Evolutionary conservation across 2,113 vertebrate genomes (phyloP), one percentile per base, ranked within the genome.

Genomic region (Macrotus californicus): DNA sequence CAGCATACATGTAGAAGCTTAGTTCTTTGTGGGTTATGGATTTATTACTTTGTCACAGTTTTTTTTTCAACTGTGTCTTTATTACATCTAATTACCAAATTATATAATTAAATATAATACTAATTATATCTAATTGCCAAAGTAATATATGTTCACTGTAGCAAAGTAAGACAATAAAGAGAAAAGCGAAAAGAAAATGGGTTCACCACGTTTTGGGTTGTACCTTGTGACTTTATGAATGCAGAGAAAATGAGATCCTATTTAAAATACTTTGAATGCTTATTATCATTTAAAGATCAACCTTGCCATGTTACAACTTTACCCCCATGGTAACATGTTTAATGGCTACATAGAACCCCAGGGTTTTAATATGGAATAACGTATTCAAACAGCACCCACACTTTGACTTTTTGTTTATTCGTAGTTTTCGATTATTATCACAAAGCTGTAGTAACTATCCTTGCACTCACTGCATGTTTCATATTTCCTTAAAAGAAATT

Each of bases 101-200:
- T 82, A 43, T 61, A 11, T 81, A 41, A 81, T 82, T 82, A 82
- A 39, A 61, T 43, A 61, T 61, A 29, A 82, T 81, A 29, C 15
- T 41, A 59, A 61, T 41, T 76, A 81, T 82, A 43, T 92, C 39
- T 87, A 46, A 87, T 93, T 76, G 48, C 46, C 56, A 50, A 87
- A 89, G 73, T 83, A 87, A 69, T 83, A 36, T 50, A 6, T 59
- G 48, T n/a, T 94, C 66, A 76, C 15, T 39, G 4, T 66, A 76
- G 56, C 50, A 89, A 70, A 83, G 69, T 93, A 79, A 87, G 69
- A 80, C 48, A 69, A 11, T 36, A 46, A 2, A 87, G 50, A 76
- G 48, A 92, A 91, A 96, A 94, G 21, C 19, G 88, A 91, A 96
- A 80, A 14, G 3, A 79, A 94, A 92, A 9, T 70, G 77, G n/a